Conservation (phyloP, 2,888 invertebrate species). For the Byasa hedistus region DNA sequence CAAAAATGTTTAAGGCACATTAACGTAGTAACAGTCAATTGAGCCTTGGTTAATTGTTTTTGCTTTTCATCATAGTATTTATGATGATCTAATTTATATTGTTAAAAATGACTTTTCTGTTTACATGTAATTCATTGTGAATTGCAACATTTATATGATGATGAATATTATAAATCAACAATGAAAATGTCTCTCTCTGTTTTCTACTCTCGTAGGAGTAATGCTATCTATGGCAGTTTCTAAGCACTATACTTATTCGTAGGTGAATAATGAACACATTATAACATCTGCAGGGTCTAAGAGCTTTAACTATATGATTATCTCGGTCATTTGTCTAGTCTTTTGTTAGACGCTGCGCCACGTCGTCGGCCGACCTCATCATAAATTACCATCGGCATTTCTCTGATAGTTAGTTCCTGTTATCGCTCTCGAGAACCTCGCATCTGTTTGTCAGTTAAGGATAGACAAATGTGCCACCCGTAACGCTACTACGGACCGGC, state of each 20-base stretch:
- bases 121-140: neutral
- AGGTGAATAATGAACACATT: conserved; percentile 30
- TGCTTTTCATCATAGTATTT: no score
- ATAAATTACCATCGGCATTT: conserved; percentile 75
- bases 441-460: conserved; percentile 72
- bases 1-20: no score
- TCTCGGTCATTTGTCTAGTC: conserved; percentile 73
- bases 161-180: neutral
- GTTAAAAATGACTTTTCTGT: neutral
- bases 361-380: conserved; percentile 56
- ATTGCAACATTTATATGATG: neutral
- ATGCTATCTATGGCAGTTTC: conserved; percentile 4
- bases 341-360: conserved; percentile 63
- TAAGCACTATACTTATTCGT: conserved; percentile 7
- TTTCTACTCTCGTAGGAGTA: neutral
- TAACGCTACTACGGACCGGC: conserved; percentile 51
- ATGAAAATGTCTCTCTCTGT: neutral
- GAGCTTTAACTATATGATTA: conserved; percentile 56
- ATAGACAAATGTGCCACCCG: conserved; percentile 64
- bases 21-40: no score
- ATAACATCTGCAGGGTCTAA: conserved; percentile 32
- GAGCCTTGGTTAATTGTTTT: no score
- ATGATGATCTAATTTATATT: no score
- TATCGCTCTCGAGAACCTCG: conserved; percentile 60
- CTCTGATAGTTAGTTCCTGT: conserved; percentile 67